Evolutionary conservation across 2,113 vertebrate species (phyloP), one percentile per base, ranked within the genome.

Genomic region (Clupea harengus): DNA sequence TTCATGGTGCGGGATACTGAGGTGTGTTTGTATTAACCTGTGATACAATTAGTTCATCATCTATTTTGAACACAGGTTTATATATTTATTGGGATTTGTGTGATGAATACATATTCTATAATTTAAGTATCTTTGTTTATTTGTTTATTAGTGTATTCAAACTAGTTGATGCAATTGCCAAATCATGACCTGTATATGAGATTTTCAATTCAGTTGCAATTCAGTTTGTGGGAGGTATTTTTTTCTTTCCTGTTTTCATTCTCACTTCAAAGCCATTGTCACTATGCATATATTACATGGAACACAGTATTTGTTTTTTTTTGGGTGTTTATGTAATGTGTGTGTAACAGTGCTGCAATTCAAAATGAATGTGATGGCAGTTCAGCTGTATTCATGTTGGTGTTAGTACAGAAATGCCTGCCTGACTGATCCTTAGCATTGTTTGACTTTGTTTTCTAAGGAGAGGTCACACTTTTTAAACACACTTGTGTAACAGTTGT

Each of bases 71-170:
- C 15, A 60, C 47, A 49, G 47, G 54, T 60, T 32, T 78, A 78
- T 45, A 49, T 28, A 67, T 87, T 49, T 57, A 4, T 86, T 45
- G 84, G 60, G 81, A 39, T 6, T 86, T 75, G 75, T 83, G 83
- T 86, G 83, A 4, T 75, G 85, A 91, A 88, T 89, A 82, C 83
- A 84, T 87, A 86, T 88, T 7, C 64, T 32, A 25, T 44, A 17
- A 11, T 13, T 78, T 1, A 72, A 32, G 25, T 32, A 78, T 78
- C 28, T 2, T 39, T 39, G 28, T 75, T 32, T 13, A 78, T 78
- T 78, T 39, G 78, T 85, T 89, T 89, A 85, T 83, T 86, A 89
- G 85, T 87, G 78, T 90, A 86, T 88, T 87, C 86, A 84, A 89
- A 13, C 13, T 28, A 78, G 13, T 78, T 32, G 10, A 72, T 72